Conservation (phyloP, 1,140 invertebrate genomes). For the Drosophila malerkotliana region DNA sequence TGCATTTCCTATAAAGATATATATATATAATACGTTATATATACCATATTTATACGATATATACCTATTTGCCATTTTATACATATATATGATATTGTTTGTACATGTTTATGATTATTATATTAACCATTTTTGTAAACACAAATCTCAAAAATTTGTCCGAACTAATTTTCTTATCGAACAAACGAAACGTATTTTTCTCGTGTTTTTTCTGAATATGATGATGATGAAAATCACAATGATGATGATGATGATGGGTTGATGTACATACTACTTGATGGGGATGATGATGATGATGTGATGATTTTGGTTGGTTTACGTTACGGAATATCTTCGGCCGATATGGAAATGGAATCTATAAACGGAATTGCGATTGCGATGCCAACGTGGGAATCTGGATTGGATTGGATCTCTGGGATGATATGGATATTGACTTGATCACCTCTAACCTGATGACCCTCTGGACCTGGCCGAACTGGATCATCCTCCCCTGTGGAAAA, state of each 20-base stretch:
- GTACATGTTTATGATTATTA: slow-evolving; percentile 64
- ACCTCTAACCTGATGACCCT: slow-evolving; percentile 7
- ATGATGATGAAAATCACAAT: slow-evolving; percentile 83
- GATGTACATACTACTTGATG: slow-evolving; percentile 77
- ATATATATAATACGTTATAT: slow-evolving; percentile 57
- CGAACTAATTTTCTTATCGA: slow-evolving; percentile 84
- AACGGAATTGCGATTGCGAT: slow-evolving; percentile 55
- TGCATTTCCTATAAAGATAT: slow-evolving; percentile 44
- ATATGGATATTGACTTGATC: background rate
- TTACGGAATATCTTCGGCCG: slow-evolving; percentile 37
- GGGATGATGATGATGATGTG: slow-evolving; percentile 59
- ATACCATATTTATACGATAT: slow-evolving; percentile 38
- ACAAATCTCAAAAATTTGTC: slow-evolving; percentile 82
- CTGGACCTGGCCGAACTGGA: slow-evolving; percentile 2
- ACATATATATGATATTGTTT: slow-evolving; percentile 64
- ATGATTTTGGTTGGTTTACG: slow-evolving; percentile 65
- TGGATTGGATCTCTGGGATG: slow-evolving; percentile 3
- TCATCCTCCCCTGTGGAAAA: slow-evolving; percentile 20
- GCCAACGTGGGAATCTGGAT: slow-evolving; percentile 65
- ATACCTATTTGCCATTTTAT: slow-evolving; percentile 58
- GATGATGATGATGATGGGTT: slow-evolving; percentile 82
- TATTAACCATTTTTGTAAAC: slow-evolving; percentile 79
- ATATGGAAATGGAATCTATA: slow-evolving; percentile 17
- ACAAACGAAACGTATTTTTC: slow-evolving; percentile 84
- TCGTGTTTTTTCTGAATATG: slow-evolving; percentile 84